Evolutionary conservation across 2,888 invertebrate genomes (phyloP).

Genomic region (Caenorhabditis becei): DNA sequence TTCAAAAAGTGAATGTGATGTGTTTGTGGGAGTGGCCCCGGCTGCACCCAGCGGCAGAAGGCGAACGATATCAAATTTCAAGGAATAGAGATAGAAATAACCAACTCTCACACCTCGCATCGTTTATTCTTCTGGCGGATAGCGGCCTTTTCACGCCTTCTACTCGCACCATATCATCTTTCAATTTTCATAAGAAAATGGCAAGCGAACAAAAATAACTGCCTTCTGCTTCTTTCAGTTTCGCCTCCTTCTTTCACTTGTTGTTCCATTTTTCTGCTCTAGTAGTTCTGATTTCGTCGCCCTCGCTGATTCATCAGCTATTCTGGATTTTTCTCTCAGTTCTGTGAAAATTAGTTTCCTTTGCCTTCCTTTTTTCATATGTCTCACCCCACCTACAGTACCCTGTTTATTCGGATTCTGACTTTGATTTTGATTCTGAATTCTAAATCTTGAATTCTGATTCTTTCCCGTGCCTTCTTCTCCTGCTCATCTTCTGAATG

Average conservation of each 20-base stretch:
- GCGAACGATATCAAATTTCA: conserved; percentile 49
- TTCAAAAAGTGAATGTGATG: conserved; percentile 30
- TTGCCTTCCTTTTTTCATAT: conserved; percentile 1
- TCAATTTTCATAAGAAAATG: conserved; percentile 7
- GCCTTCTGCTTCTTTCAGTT: neutral
- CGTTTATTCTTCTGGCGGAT: neutral
- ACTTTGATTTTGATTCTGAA: too few relatives aligned
- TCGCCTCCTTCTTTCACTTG: conserved; percentile 13
- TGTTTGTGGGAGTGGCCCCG: neutral
- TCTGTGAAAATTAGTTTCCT: conserved; percentile 1
- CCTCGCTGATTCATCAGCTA: conserved; percentile 33
- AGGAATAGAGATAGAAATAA: conserved; percentile 15
- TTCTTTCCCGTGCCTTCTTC: conserved; percentile 5
- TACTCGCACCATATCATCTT: conserved; percentile 45
- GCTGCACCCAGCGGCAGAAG: conserved; percentile 4
- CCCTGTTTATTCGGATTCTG: neutral
- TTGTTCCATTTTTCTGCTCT: conserved; percentile 25
- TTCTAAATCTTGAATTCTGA: too few relatives aligned
- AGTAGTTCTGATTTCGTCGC: conserved; percentile 16
- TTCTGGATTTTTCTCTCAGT: conserved; percentile 18
- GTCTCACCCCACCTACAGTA: neutral
- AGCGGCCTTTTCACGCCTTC: conserved; percentile 48
- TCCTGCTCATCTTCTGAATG: conserved; percentile 12
- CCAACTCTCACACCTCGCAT: conserved; percentile 20
- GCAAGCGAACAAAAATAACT: conserved; percentile 4